Percentiles rank a stretch among this genome's conserved stretches.
These are phyloP conservation scores for Aselliscus stoliczkanus DNA, from an alignment of 2,797 vertebrate species.

Conservation along the genomic window DNA sequence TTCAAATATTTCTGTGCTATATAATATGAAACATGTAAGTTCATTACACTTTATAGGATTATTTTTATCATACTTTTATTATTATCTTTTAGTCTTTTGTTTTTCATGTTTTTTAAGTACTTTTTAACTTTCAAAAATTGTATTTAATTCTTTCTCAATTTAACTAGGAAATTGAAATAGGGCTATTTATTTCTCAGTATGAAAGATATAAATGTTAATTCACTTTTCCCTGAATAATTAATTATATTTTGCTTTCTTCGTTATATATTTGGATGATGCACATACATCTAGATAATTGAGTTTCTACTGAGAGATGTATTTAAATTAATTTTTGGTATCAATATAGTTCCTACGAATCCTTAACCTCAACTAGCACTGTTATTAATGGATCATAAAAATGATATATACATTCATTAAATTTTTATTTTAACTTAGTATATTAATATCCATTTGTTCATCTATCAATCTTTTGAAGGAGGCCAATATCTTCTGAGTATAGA, in stretches of 20 bases:
- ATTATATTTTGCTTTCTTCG: not conserved
- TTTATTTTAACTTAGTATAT: not conserved
- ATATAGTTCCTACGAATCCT: not conserved
- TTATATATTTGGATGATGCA: not conserved
- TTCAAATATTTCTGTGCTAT: not conserved
- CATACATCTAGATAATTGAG: not conserved
- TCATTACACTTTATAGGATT: not conserved
- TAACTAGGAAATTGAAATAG: not conserved
- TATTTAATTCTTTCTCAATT: not conserved
- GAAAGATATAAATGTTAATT: not conserved
- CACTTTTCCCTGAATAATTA: not conserved
- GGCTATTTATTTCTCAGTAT: not conserved
- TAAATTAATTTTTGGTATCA: not conserved
- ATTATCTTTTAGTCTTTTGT: not conserved
- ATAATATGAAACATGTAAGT: not conserved
- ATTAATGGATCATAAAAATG: not conserved
- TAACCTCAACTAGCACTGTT: not conserved
- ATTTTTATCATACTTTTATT: not conserved
- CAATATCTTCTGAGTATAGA: not conserved
- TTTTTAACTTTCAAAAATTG: constrained; percentile 17
- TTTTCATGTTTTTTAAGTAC: not conserved
- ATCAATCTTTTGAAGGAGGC: not conserved
- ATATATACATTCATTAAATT: not conserved
- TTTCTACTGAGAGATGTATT: not conserved
- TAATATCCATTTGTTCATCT: not conserved